A percentile compares a stretch with the other conserved stretches of the same genome.
These are phyloP conservation scores for Perca fluviatilis DNA, from an alignment of 2,113 vertebrate genomes.

Conservation along the genomic window DNA sequence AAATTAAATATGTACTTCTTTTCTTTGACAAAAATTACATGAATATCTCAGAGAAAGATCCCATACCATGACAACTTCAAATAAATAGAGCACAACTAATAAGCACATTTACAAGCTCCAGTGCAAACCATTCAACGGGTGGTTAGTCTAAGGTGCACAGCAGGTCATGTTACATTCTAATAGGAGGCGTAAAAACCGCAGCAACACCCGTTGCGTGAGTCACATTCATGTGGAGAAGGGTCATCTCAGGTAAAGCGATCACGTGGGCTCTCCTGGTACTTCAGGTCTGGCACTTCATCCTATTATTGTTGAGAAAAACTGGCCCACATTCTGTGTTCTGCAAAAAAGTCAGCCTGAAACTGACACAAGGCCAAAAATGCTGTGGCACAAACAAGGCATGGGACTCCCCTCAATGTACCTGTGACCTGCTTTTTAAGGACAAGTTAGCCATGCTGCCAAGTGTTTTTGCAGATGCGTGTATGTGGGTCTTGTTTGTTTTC, in stretches of 20 bases:
- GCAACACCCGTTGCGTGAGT: conserved; percentile 44
- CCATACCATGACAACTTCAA: not conserved
- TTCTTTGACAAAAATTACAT: not conserved
- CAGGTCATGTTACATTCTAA: conserved; percentile 52
- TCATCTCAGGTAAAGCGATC: conserved; percentile 72
- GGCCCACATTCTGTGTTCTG: conserved; percentile 44
- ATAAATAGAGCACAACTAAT: not conserved
- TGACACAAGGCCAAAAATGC: conserved; percentile 12
- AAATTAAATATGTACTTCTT: not conserved
- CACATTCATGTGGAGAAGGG: conserved; percentile 44
- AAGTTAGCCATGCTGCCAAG: conserved; percentile 59
- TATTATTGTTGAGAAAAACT: conserved; percentile 54
- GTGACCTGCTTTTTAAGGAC: conserved; percentile 75
- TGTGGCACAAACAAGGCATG: conserved; percentile 39
- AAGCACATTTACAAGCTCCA: conserved; percentile 1
- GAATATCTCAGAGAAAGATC: not conserved
- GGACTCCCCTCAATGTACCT: conserved; percentile 63
- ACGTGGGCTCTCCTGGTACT: conserved; percentile 33
- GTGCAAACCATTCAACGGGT: conserved; percentile 25
- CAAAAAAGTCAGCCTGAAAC: conserved; percentile 45
- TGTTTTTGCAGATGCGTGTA: conserved; percentile 48
- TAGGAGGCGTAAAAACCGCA: conserved; percentile 19
- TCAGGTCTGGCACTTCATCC: conserved; percentile 47
- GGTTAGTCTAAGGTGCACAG: conserved; percentile 24
- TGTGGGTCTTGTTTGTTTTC: conserved; percentile 74